A percentile compares a stretch with the other conserved stretches of the same genome.
These are phyloP conservation scores for Erpetoichthys calabaricus DNA, from an alignment of 2,797 vertebrate genomes.

Conservation along the genomic window DNA sequence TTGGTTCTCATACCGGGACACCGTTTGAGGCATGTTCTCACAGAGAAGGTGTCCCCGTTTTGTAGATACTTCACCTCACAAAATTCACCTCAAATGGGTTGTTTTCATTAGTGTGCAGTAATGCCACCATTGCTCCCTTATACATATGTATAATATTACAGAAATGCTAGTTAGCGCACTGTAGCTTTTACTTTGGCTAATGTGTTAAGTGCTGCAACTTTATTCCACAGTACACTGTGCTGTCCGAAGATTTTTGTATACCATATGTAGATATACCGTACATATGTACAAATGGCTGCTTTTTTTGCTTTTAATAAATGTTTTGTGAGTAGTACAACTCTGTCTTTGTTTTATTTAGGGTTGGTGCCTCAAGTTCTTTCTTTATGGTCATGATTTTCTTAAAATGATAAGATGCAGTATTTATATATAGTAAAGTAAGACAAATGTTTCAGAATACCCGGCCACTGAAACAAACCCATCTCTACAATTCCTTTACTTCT, in stretches of 20 bases:
- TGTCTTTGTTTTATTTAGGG: background rate
- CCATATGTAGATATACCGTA: constrained; percentile 33
- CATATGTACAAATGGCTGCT: constrained; percentile 54
- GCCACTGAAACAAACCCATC: background rate
- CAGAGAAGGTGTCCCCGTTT: too few relatives aligned
- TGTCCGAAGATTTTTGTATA: constrained; percentile 56
- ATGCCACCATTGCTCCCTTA: too few relatives aligned
- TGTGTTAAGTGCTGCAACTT: too few relatives aligned
- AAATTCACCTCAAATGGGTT: background rate
- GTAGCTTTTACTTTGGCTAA: constrained; percentile 38
- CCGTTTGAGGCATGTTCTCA: too few relatives aligned
- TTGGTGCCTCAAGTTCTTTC: background rate
- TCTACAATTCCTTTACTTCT: too few relatives aligned
- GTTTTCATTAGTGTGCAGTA: constrained; percentile 4
- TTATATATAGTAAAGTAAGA: too few relatives aligned
- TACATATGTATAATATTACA: constrained; percentile 23
- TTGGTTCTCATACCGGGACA: too few relatives aligned
- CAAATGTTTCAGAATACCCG: too few relatives aligned
- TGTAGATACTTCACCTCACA: too few relatives aligned
- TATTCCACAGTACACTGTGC: constrained; percentile 40
- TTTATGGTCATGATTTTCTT: too few relatives aligned
- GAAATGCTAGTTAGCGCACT: constrained; percentile 46
- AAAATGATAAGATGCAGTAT: too few relatives aligned
- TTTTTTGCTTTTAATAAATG: constrained; percentile 74
- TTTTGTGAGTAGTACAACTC: constrained; percentile 44